A percentile compares a stretch with the other conserved stretches of the same genome.
Evolutionary conservation across 2,888 invertebrate genomes (phyloP).

Genomic region (Schrankia costaestrigalis): DNA sequence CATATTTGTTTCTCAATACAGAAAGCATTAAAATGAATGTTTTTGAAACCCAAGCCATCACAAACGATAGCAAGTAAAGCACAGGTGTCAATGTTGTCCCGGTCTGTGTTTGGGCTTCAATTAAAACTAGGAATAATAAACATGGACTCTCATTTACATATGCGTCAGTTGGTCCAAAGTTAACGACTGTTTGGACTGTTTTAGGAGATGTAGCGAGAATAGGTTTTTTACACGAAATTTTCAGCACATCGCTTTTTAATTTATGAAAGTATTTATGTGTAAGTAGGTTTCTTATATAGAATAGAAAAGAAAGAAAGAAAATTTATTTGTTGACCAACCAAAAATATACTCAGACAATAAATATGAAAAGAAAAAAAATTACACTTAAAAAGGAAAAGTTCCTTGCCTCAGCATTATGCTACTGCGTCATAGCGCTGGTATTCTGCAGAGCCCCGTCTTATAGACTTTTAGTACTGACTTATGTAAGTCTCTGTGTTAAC

Average conservation of each 20-base stretch:
- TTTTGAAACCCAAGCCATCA: conserved; percentile 24
- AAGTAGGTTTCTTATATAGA: too few relatives aligned
- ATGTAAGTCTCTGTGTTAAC: too few relatives aligned
- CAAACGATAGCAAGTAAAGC: conserved; percentile 21
- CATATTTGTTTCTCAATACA: conserved; percentile 3
- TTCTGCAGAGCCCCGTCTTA: too few relatives aligned
- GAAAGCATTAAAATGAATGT: conserved; percentile 8
- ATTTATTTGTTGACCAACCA: too few relatives aligned
- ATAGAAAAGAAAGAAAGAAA: too few relatives aligned
- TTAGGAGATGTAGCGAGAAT: conserved; percentile 10
- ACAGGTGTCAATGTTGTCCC: conserved; percentile 59
- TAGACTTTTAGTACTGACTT: too few relatives aligned
- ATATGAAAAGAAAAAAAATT: too few relatives aligned
- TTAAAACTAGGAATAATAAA: conserved; percentile 66
- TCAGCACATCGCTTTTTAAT: not conserved
- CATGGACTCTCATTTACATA: conserved; percentile 57
- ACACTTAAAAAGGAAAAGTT: too few relatives aligned
- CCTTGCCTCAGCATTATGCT: too few relatives aligned
- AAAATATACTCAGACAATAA: too few relatives aligned
- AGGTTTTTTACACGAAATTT: not conserved
- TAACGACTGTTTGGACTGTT: conserved; percentile 41
- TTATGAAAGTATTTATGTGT: too few relatives aligned
- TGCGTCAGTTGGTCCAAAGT: conserved; percentile 52
- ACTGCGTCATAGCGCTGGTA: too few relatives aligned
- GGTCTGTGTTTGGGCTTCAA: conserved; percentile 51